Evolutionary conservation across 2,113 vertebrate genomes (phyloP).

Genomic region (Rhegmatorhina hoffmannsi): DNA sequence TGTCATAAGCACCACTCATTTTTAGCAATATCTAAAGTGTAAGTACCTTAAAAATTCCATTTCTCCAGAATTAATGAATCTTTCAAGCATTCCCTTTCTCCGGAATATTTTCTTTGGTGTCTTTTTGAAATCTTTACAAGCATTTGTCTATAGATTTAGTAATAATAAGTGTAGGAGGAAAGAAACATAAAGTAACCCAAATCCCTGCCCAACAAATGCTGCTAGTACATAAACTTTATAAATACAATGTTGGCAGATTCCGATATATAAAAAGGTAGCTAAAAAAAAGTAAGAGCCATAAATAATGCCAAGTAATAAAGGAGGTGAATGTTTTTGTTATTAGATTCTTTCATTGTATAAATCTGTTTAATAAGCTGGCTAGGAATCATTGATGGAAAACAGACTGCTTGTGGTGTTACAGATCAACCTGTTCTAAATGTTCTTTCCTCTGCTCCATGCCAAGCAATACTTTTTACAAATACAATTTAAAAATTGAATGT

Average conservation of each 20-base stretch:
- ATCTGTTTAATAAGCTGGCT: conserved; percentile 85
- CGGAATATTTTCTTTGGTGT: background rate
- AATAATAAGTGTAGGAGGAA: conserved; percentile 25
- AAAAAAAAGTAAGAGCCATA: conserved; percentile 76
- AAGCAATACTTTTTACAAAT: conserved; percentile 76
- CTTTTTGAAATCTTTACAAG: background rate
- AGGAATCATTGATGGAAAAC: conserved; percentile 84
- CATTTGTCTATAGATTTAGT: conserved; percentile 17
- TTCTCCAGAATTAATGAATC: background rate
- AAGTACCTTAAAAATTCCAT: background rate
- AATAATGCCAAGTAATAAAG: conserved; percentile 86
- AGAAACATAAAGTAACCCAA: conserved; percentile 28
- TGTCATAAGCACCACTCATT: background rate
- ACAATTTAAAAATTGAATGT: conserved; percentile 76
- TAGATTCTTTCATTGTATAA: conserved; percentile 87
- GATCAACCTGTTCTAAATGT: conserved; percentile 76
- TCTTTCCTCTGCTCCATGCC: conserved; percentile 66
- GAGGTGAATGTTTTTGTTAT: conserved; percentile 84
- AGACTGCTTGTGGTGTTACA: conserved; percentile 81
- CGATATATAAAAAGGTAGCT: conserved; percentile 77
- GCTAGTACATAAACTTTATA: conserved; percentile 74
- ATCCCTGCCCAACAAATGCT: conserved; percentile 60
- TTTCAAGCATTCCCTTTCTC: background rate
- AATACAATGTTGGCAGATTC: conserved; percentile 78
- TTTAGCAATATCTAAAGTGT: background rate